phyloP scores from a whole-genome alignment of 92 coral and sea anemone species.

The Scolanthus callimorphus region DNA sequence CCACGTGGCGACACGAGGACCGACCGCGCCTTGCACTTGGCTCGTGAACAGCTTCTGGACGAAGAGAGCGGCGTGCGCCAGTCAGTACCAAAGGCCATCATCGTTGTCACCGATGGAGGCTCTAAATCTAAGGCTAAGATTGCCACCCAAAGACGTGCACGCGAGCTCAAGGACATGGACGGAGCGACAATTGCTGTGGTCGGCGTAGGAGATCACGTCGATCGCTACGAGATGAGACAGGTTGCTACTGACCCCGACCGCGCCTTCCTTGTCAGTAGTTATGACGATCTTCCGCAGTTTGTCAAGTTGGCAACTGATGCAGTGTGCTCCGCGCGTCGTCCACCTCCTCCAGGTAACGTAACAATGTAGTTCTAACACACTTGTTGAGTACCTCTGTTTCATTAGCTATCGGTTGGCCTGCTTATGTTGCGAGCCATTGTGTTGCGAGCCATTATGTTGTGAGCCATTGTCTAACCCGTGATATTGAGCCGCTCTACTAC shows the following conservation, averaged over 20 bases:
- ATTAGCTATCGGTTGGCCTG: too few species aligned
- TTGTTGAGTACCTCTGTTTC: too few species aligned
- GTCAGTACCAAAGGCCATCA: constrained; percentile 66
- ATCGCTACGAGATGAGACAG: constrained; percentile 81
- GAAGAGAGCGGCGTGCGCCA: constrained; percentile 63
- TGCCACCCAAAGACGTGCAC: constrained; percentile 83
- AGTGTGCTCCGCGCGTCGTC: constrained; percentile 66
- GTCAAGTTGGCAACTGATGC: constrained; percentile 87
- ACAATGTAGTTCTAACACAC: too few species aligned
- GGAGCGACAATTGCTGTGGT: constrained; percentile 91
- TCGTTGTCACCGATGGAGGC: constrained; percentile 76
- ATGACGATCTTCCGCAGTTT: constrained; percentile 85
- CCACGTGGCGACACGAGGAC: constrained; percentile 88
- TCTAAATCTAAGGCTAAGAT: constrained; percentile 58
- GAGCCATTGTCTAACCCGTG: too few species aligned
- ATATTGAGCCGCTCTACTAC: too few species aligned
- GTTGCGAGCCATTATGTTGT: too few species aligned
- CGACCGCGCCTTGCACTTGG: constrained; percentile 81
- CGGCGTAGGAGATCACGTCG: constrained; percentile 84
- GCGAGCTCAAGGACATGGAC: constrained; percentile 84
- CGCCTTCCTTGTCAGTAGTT: constrained; percentile 77
- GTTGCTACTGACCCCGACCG: constrained; percentile 93
- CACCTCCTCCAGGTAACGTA: constrained; percentile 45
- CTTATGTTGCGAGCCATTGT: too few species aligned
- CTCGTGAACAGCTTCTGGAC: constrained; percentile 55